Conservation (phyloP, 1,140 invertebrate species). For the Drosophila varians region DNA sequence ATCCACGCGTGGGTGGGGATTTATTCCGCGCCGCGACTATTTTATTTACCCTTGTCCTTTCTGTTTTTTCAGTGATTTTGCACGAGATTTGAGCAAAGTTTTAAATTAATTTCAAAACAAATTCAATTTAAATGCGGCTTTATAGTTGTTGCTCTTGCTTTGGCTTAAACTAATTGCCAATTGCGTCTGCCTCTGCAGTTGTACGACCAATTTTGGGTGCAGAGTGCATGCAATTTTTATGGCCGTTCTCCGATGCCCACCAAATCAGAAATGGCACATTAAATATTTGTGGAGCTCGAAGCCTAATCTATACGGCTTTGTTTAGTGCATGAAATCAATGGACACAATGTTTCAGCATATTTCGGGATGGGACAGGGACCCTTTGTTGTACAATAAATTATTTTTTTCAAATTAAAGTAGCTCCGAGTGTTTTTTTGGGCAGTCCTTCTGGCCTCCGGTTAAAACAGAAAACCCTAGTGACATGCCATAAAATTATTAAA, state of each 20-base stretch:
- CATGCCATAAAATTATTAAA: slow-evolving; percentile 13
- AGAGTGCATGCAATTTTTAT: slow-evolving; percentile 26
- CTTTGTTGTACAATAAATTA: not conserved
- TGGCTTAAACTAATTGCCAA: slow-evolving; percentile 43
- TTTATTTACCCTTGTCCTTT: slow-evolving; percentile 48
- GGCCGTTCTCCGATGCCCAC: not conserved
- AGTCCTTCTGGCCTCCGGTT: not conserved
- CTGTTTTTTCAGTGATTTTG: slow-evolving; percentile 8
- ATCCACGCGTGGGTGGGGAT: slow-evolving; percentile 21
- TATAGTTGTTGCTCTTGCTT: slow-evolving; percentile 29
- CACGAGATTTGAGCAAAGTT: slow-evolving; percentile 40
- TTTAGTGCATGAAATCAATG: slow-evolving; percentile 8
- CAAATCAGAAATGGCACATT: slow-evolving; percentile 47
- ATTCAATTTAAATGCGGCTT: slow-evolving; percentile 58
- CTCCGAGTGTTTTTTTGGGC: not conserved
- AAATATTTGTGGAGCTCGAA: slow-evolving; percentile 30
- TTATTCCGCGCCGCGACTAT: slow-evolving; percentile 52
- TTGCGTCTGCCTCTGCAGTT: slow-evolving; percentile 3
- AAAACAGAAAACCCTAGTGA: not conserved
- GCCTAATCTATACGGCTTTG: slow-evolving; percentile 23
- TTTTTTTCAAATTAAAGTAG: slow-evolving; percentile 16
- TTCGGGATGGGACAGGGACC: not conserved
- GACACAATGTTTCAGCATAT: slow-evolving; percentile 29
- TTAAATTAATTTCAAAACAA: slow-evolving; percentile 67
- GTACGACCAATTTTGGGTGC: slow-evolving; percentile 3